Conservation (phyloP, 2,797 vertebrate species). For the Sebastes iracundus region DNA sequence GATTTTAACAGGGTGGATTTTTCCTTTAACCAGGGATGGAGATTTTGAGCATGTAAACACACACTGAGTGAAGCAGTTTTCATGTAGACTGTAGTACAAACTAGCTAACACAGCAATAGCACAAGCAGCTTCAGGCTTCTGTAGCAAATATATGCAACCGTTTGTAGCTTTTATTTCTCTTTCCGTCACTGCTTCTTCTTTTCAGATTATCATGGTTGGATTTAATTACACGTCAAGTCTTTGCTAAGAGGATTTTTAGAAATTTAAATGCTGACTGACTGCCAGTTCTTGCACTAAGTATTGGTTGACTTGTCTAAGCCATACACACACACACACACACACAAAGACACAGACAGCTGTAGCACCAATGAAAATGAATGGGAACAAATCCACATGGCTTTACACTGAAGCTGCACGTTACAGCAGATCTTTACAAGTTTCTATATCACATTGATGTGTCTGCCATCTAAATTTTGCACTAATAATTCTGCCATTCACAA, state of each 20-base stretch:
- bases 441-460: constrained; percentile 21
- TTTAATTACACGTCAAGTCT: constrained; percentile 18
- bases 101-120: constrained; percentile 9
- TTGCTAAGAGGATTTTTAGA: constrained; percentile 17
- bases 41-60: constrained; percentile 19
- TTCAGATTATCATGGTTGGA: not conserved
- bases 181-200: not conserved
- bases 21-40: not conserved
- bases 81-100: constrained; percentile 21
- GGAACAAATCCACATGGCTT: not conserved
- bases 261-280: constrained; percentile 26
- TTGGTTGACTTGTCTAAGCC: constrained; percentile 17
- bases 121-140: constrained; percentile 24
- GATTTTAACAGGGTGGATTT: constrained; percentile 4
- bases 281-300: constrained; percentile 50
- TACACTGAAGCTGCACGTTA: not conserved
- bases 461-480: constrained; percentile 24
- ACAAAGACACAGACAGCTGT: constrained; percentile 7
- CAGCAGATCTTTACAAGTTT: not conserved
- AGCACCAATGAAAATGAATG: constrained; percentile 26
- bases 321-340: not conserved
- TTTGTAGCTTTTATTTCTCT: not conserved
- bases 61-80: not conserved
- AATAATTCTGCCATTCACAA: constrained; percentile 11
- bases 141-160: constrained; percentile 40